Conservation (phyloP, 2,113 vertebrate genomes). For the Amphilophus citrinellus region DNA sequence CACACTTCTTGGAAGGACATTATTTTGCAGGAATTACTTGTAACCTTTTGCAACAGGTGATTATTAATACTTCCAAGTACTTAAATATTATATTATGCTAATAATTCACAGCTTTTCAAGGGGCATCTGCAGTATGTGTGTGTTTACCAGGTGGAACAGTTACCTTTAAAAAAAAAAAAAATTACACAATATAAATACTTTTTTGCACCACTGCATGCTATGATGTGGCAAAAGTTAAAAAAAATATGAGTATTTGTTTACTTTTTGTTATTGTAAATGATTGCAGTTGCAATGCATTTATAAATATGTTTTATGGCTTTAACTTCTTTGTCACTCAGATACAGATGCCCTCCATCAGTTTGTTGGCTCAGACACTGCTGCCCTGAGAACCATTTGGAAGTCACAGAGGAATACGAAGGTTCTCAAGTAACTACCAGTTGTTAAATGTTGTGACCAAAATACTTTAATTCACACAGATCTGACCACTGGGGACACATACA, state of each 20-base stretch:
- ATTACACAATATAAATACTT: neutral
- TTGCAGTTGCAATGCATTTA: neutral
- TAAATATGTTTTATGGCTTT: neutral
- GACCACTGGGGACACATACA: slow-evolving; percentile 36
- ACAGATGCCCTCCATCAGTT: neutral
- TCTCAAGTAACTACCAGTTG: slow-evolving; percentile 36
- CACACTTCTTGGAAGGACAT: neutral
- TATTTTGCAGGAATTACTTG: neutral
- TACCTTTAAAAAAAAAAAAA: neutral
- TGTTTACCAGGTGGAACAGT: neutral
- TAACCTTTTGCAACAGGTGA: neutral
- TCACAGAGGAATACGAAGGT: neutral
- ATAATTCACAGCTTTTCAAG: neutral
- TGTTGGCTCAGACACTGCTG: neutral
- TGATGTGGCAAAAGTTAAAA: neutral
- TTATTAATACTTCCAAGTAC: neutral
- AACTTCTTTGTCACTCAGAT: fast-evolving
- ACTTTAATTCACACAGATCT: slow-evolving; percentile 42
- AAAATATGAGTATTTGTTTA: neutral
- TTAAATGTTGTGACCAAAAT: slow-evolving; percentile 25
- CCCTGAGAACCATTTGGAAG: slow-evolving; percentile 42
- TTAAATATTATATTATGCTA: slow-evolving; percentile 2
- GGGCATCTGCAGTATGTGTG: neutral
- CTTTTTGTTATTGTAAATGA: neutral
- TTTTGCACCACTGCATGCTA: neutral